These are phyloP conservation scores for Psittacula cyanocephala DNA, from an alignment of 2,113 vertebrate species.

Conservation along the genomic window DNA sequence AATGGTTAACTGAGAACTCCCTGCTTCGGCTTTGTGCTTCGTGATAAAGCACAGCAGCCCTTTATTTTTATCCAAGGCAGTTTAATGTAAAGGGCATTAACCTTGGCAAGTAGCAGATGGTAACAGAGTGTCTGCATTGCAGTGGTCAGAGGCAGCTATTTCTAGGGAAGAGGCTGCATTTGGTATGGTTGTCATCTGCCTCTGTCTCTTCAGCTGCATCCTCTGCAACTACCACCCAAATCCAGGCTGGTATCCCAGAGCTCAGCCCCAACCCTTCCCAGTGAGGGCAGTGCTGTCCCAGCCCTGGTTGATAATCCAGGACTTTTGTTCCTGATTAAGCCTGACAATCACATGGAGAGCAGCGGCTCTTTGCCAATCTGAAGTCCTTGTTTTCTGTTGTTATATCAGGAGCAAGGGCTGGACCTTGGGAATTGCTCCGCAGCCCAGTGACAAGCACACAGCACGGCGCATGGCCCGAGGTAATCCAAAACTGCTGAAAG, in stretches of 20 bases:
- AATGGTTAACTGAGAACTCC: constrained; percentile 59
- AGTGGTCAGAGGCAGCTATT: not conserved
- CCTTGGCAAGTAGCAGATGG: not conserved
- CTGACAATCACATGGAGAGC: not conserved
- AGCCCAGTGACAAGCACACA: not conserved
- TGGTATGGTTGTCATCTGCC: not conserved
- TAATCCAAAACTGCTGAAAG: not conserved
- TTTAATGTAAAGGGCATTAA: not conserved
- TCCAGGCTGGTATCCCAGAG: not conserved
- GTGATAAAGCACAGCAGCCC: not conserved
- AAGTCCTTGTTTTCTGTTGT: not conserved
- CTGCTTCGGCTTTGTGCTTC: not conserved
- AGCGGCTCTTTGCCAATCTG: not conserved
- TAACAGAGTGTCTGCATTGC: not conserved
- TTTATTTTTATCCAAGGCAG: constrained; percentile 12
- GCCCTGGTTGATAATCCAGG: not conserved
- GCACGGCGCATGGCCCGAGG: not conserved
- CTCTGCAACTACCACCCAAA: not conserved
- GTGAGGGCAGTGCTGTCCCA: rapidly evolving
- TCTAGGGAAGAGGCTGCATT: not conserved
- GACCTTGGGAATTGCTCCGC: not conserved
- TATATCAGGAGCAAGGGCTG: not conserved
- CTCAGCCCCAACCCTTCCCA: not conserved
- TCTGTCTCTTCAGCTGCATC: not conserved
- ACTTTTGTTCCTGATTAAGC: not conserved